These are phyloP conservation scores for Ifrita kowaldi DNA, from an alignment of 2,113 vertebrate genomes.

Conservation along the genomic window DNA sequence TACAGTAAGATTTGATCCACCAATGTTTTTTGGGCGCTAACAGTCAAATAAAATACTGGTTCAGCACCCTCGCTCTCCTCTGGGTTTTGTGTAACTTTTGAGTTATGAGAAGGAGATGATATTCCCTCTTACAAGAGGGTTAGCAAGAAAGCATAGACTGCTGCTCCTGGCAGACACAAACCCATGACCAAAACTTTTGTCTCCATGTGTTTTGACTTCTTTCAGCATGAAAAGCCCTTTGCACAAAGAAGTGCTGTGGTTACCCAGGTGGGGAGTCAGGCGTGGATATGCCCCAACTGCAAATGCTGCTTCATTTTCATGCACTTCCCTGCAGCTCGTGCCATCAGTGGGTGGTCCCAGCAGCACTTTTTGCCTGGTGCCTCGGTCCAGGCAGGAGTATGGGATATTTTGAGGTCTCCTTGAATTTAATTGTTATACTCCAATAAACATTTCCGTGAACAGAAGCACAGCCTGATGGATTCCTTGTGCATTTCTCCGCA, in stretches of 20 bases:
- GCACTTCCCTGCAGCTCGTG: rapidly evolving
- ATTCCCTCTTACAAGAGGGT: neutral
- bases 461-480: rapidly evolving
- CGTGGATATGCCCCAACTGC: rapidly evolving
- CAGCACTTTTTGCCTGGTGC: neutral
- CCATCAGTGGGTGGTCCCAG: neutral
- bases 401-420: neutral
- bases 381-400: neutral
- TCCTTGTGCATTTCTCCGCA: neutral
- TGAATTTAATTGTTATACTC: neutral
- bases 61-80: neutral
- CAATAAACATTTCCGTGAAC: neutral
- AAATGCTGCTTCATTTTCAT: neutral
- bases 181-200: neutral
- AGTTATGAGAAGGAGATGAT: neutral
- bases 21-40: neutral
- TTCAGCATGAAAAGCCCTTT: neutral
- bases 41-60: neutral
- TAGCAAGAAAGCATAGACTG: neutral
- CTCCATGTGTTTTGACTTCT: neutral
- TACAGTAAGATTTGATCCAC: neutral
- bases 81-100: neutral
- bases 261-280: neutral
- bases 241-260: neutral
- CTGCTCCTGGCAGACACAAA: neutral